Evolutionary conservation across 1,140 invertebrate species (phyloP), one percentile per base, ranked within the genome.

Genomic region (Bicyclus anynana): DNA sequence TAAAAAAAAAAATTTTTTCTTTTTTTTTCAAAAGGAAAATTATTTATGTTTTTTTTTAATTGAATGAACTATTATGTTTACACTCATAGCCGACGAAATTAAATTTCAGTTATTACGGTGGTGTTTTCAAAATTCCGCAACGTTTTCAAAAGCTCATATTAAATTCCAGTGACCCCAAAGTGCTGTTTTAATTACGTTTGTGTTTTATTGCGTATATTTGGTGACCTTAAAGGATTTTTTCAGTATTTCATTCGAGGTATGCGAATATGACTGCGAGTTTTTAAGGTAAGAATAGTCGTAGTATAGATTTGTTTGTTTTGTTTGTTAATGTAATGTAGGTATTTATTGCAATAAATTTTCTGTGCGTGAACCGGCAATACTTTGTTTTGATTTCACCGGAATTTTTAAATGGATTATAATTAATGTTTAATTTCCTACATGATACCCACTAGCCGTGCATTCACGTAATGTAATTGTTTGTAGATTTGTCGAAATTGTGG

Each of bases 381-480:
- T 60, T 68, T 61, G 51, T 67, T 71, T 67, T 63, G 64, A 53
- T 72, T 72, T 69, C 66, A 66, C 69, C 70, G 70, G 66, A 71
- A 66, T 68, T 52, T 62, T 68, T 60, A 60, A 61, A 56, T 48
- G 52, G 42, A 60, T 46, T 55, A 54, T 58, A 57, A 60, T 63
- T 58, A 66, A 50, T 59, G 40, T 53, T 51, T 21, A 54, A 58
- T 65, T 65, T 65, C 63, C 63, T 60, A 61, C 33, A 50, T 51
- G 29, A 33, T 33, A 33, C 29, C 12, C n/a, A 33, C 10, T 27
- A 16, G 35, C 35, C 21, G 42, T 48, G 20, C 33, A 20, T 37
- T 48, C 44, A 21, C 42, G 29, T 35, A 55, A 55, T 51, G 29
- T 47, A 55, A 55, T 51, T 51, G 59, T 51, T 62, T 57, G 21